Conservation (phyloP, 1,140 invertebrate genomes). For the Calosoma granatense region DNA sequence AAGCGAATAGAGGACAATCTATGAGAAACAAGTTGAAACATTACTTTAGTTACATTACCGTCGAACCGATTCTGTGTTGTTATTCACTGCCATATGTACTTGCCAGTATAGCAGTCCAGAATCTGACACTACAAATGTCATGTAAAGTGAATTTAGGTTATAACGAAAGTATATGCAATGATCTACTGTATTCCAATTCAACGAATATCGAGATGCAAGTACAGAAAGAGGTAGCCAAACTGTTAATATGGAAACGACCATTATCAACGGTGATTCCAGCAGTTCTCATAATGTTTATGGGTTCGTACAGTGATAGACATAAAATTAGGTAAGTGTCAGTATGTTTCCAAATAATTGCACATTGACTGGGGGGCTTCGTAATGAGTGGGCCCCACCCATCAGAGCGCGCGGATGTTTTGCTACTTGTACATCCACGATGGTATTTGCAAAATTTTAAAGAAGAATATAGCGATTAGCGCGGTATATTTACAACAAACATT, state of each 20-base stretch:
- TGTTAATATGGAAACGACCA: not conserved
- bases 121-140: not conserved
- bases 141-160: not conserved
- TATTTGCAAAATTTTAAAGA: too few relatives aligned
- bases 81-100: not conserved
- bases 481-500: too few relatives aligned
- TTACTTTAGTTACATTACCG: too few relatives aligned
- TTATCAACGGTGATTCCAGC: not conserved
- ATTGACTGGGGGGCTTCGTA: too few relatives aligned
- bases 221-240: not conserved
- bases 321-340: slow-evolving; percentile 4
- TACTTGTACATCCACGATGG: too few relatives aligned
- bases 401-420: too few relatives aligned
- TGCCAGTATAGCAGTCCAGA: not conserved
- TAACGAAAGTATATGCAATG: not conserved
- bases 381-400: too few relatives aligned
- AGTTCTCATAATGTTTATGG: not conserved
- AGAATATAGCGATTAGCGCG: too few relatives aligned
- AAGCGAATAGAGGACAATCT: too few relatives aligned
- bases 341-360: too few relatives aligned
- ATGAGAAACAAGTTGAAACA: too few relatives aligned
- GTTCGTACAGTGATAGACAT: not conserved
- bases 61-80: not conserved
- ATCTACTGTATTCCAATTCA: not conserved
- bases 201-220: not conserved